Evolutionary conservation across 2,113 vertebrate species (phyloP).

Genomic region (Boulengeromyrus knoepffleri): DNA sequence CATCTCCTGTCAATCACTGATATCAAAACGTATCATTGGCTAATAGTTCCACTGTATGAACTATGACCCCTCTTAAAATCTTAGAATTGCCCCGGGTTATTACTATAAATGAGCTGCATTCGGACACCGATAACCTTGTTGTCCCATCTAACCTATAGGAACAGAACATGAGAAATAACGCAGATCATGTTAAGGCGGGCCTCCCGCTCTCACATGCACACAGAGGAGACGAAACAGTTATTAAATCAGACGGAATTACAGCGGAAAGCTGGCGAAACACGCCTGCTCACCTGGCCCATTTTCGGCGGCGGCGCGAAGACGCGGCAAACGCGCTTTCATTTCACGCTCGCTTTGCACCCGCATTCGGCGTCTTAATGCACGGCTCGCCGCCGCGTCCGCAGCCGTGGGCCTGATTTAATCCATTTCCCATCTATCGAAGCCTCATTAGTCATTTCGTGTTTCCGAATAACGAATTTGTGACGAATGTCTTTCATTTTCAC

Average conservation of each 20-base stretch:
- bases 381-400: constrained; percentile 8
- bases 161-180: neutral
- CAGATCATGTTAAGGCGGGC: neutral
- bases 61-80: neutral
- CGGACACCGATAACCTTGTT: neutral
- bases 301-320: neutral
- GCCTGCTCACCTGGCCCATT: constrained; percentile 24
- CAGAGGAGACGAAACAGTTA: neutral
- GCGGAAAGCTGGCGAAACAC: constrained; percentile 18
- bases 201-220: neutral
- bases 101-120: neutral
- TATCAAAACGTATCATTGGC: neutral
- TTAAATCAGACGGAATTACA: constrained; percentile 6
- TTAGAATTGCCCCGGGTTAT: neutral
- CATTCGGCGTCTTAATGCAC: constrained; percentile 17
- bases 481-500: constrained; percentile 30
- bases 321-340: constrained; percentile 24
- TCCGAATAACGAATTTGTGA: constrained; percentile 36
- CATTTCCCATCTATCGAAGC: constrained; percentile 27
- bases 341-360: constrained; percentile 29
- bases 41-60: neutral
- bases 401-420: constrained; percentile 30
- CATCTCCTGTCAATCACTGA: neutral
- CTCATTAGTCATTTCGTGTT: constrained; percentile 43
- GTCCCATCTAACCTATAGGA: neutral